phyloP scores from a whole-genome alignment of 2,888 invertebrate genomes.

The Biston stratarius region DNA sequence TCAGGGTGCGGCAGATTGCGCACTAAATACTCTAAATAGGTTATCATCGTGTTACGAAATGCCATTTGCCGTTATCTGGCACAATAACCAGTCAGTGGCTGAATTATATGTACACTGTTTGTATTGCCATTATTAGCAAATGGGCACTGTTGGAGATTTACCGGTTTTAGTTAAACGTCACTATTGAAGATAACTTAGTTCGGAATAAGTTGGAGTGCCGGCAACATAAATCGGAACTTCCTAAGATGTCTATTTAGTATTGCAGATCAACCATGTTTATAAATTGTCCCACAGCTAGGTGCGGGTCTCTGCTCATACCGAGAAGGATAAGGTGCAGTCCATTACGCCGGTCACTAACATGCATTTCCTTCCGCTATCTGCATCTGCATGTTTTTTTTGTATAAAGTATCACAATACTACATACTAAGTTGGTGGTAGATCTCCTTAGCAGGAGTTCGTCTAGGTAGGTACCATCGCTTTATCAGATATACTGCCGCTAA shows the following conservation, averaged over 20 bases:
- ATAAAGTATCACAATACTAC: too few species aligned
- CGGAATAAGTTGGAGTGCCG: background rate
- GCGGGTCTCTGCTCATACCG: too few species aligned
- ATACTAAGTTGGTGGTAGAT: too few species aligned
- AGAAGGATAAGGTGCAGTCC: too few species aligned
- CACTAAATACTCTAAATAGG: slow-evolving; percentile 47
- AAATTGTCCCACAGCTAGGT: too few species aligned
- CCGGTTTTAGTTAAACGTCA: background rate
- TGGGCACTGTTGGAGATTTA: slow-evolving; percentile 4
- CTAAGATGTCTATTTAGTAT: background rate
- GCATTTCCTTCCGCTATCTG: too few species aligned
- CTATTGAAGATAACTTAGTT: background rate
- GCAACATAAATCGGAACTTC: background rate
- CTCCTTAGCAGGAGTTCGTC: too few species aligned
- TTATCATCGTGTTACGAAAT: slow-evolving; percentile 47
- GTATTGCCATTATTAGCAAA: slow-evolving; percentile 18
- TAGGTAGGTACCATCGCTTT: too few species aligned
- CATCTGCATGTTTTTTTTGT: too few species aligned
- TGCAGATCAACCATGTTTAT: too few species aligned
- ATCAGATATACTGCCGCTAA: too few species aligned
- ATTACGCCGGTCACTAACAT: too few species aligned
- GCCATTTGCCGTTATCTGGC: slow-evolving; percentile 46
- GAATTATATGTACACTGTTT: slow-evolving; percentile 35
- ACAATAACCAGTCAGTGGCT: slow-evolving; percentile 40
- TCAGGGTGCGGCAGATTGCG: slow-evolving; percentile 46